Conservation (phyloP, 2,888 invertebrate genomes). For the Mystacides longicornis region DNA sequence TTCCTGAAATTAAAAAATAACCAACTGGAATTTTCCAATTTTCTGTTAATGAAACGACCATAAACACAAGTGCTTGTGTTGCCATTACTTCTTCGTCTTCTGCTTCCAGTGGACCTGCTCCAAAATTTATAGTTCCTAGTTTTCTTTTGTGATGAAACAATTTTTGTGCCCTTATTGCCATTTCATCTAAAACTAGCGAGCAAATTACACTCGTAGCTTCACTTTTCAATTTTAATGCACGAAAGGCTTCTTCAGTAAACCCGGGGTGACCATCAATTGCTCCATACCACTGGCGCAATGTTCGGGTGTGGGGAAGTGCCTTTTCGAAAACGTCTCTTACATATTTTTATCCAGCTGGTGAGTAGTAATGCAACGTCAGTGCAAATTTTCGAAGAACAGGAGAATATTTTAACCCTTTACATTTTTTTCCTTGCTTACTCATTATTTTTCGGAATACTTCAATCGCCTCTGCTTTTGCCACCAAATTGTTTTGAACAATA, state of each 20-base stretch:
- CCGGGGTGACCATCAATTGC: constrained; percentile 27
- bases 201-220: constrained; percentile 15
- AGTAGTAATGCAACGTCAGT: constrained; percentile 26
- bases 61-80: constrained; percentile 22
- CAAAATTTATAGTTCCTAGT: constrained; percentile 26
- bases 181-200: constrained; percentile 26
- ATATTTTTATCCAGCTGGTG: constrained; percentile 27
- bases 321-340: constrained; percentile 25
- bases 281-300: constrained; percentile 26
- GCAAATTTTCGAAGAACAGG: constrained; percentile 25
- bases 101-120: constrained; percentile 25
- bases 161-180: constrained; percentile 25
- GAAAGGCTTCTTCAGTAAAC: constrained; percentile 23
- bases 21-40: background rate
- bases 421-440: background rate
- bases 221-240: constrained; percentile 13
- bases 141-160: constrained; percentile 23
- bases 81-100: constrained; percentile 24
- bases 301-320: constrained; percentile 26
- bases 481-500: background rate
- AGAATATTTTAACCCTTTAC: no score
- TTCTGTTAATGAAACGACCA: no score
- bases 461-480: background rate
- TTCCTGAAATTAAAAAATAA: background rate
- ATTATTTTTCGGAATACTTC: background rate